Conservation (phyloP, 2,888 invertebrate species). For the Suillia variegata region DNA sequence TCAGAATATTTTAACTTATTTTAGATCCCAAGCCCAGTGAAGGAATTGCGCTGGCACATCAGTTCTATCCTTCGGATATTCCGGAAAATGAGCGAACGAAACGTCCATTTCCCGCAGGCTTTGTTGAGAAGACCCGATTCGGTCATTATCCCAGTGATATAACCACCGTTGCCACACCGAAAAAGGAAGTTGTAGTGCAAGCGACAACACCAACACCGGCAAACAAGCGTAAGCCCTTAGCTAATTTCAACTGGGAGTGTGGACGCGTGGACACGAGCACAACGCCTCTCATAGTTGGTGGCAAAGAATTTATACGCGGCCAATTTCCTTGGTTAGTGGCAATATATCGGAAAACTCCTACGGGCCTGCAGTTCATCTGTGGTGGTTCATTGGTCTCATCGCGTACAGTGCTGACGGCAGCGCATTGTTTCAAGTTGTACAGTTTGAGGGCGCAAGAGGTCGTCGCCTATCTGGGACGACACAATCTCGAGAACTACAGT, state of each 20-base stretch:
- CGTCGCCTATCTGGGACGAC: conserved; percentile 58
- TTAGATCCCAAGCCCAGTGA: no score
- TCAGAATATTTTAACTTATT: no score
- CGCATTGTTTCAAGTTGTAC: conserved; percentile 55
- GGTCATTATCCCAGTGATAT: no score
- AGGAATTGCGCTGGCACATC: no score
- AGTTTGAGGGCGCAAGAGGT: conserved; percentile 25
- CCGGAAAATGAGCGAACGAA: no score
- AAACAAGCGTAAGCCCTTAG: no score
- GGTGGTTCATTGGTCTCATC: conserved; percentile 51
- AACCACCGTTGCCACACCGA: no score
- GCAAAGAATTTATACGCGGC: conserved; percentile 52
- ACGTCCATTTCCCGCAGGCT: no score
- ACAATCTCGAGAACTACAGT: conserved; percentile 45
- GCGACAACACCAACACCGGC: no score
- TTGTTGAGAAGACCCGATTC: no score
- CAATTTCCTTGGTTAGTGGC: conserved; percentile 73
- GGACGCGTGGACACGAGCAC: conserved; percentile 36
- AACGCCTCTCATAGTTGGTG: conserved; percentile 35
- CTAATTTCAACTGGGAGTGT: conserved; percentile 28
- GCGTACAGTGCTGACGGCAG: conserved; percentile 53
- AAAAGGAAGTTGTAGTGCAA: no score
- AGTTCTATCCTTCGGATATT: no score
- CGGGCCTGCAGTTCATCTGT: conserved; percentile 47
- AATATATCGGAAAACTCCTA: conserved; percentile 61